Conservation (phyloP, 1,140 invertebrate genomes). For the Brachionus sp. region DNA sequence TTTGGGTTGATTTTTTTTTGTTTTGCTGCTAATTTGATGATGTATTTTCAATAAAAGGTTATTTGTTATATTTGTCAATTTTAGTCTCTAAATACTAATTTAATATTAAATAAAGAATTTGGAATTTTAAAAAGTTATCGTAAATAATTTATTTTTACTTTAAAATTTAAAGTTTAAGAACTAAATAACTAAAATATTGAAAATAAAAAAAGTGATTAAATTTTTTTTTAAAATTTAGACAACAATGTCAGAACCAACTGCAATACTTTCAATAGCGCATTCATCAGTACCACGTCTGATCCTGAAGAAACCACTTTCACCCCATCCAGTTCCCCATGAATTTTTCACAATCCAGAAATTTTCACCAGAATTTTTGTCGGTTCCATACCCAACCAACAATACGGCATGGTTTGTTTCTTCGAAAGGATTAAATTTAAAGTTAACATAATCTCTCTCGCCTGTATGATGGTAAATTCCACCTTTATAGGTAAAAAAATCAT, state of each 20-base stretch:
- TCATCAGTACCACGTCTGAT: slow-evolving; percentile 80
- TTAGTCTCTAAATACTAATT: no score
- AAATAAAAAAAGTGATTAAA: not conserved
- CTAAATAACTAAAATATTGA: not conserved
- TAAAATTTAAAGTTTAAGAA: not conserved
- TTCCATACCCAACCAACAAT: slow-evolving; percentile 57
- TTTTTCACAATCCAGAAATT: slow-evolving; percentile 59
- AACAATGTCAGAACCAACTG: slow-evolving; percentile 43
- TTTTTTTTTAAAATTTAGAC: slow-evolving; percentile 17
- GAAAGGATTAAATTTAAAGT: slow-evolving; percentile 47
- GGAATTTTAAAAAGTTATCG: not conserved
- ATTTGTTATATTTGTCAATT: no score
- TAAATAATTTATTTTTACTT: not conserved
- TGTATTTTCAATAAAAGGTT: no score
- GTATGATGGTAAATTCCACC: slow-evolving; percentile 48
- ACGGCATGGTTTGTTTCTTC: slow-evolving; percentile 57
- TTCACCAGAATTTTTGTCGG: slow-evolving; percentile 49
- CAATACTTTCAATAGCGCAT: slow-evolving; percentile 74
- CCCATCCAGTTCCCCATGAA: slow-evolving; percentile 64
- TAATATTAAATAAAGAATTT: not conserved
- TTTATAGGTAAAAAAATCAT: slow-evolving; percentile 49
- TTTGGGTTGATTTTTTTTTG: no score
- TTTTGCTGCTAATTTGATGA: no score
- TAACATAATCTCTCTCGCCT: slow-evolving; percentile 17
- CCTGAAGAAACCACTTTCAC: slow-evolving; percentile 72